A percentile compares a stretch with the other conserved stretches of the same genome.
These are phyloP conservation scores for Ictalurus punctatus DNA, from an alignment of 2,113 vertebrate species.

Conservation along the genomic window DNA sequence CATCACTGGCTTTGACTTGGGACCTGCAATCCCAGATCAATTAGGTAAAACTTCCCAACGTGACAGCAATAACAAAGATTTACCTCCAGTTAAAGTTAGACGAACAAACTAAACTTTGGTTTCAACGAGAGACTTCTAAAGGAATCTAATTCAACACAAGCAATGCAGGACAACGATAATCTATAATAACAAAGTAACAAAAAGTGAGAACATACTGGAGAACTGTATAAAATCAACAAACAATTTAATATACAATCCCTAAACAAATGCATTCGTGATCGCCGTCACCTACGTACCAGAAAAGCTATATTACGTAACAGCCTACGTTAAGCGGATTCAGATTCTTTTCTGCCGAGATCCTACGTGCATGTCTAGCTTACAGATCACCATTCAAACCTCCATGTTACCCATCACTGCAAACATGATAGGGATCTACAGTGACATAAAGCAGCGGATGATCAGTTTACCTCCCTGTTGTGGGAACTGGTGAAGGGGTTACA, in stretches of 20 bases:
- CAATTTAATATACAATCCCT: background rate
- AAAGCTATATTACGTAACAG: background rate
- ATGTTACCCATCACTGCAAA: background rate
- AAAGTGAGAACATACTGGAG: background rate
- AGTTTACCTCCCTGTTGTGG: background rate
- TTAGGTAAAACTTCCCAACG: constrained; percentile 3
- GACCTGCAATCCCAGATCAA: constrained; percentile 17
- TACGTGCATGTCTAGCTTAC: background rate
- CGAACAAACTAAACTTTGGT: background rate
- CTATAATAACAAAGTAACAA: background rate
- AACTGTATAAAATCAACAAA: background rate
- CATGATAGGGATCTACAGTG: background rate
- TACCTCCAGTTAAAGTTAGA: background rate
- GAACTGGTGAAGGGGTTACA: background rate
- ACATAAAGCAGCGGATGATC: constrained; percentile 5
- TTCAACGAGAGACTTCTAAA: background rate
- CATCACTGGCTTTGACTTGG: background rate
- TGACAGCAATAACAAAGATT: background rate
- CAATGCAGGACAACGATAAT: background rate
- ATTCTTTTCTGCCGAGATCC: background rate
- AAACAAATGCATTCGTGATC: background rate
- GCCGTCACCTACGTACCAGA: background rate
- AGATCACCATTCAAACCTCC: background rate
- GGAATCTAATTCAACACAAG: background rate
- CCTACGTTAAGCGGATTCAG: background rate